Evolutionary conservation across 2,888 invertebrate genomes (phyloP).

Genomic region (Mythimna vitellina): DNA sequence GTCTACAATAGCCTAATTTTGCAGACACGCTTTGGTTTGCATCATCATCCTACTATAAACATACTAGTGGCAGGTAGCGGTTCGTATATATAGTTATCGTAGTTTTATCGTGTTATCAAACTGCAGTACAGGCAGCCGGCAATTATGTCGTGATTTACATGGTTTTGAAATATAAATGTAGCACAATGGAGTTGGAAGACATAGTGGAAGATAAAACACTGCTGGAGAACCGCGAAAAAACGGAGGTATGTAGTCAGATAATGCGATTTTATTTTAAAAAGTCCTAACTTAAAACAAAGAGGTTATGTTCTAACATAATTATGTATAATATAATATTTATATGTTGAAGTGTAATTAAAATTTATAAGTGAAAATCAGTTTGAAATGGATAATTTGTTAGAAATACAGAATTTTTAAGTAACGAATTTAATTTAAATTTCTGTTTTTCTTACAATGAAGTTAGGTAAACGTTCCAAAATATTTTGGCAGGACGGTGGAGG

Average conservation of each 20-base stretch:
- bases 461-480: background rate
- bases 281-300: conserved; percentile 7
- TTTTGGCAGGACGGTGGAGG: background rate
- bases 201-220: conserved; percentile 50
- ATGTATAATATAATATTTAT: background rate
- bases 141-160: conserved; percentile 57
- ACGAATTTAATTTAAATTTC: too few species aligned
- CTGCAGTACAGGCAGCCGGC: conserved; percentile 31
- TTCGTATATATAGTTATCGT: conserved; percentile 34
- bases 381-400: background rate
- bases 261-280: background rate
- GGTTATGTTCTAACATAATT: conserved; percentile 36
- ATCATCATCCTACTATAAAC: conserved; percentile 24
- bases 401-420: background rate
- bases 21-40: conserved; percentile 13
- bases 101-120: conserved; percentile 57
- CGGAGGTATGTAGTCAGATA: conserved; percentile 48
- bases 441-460: too few species aligned
- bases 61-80: conserved; percentile 36
- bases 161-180: conserved; percentile 30
- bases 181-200: conserved; percentile 54
- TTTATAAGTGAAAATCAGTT: background rate
- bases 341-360: background rate
- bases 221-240: conserved; percentile 28
- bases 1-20: conserved; percentile 25